These are phyloP conservation scores for Silurus aristotelis DNA, from an alignment of 2,797 vertebrate species.

Conservation along the genomic window DNA sequence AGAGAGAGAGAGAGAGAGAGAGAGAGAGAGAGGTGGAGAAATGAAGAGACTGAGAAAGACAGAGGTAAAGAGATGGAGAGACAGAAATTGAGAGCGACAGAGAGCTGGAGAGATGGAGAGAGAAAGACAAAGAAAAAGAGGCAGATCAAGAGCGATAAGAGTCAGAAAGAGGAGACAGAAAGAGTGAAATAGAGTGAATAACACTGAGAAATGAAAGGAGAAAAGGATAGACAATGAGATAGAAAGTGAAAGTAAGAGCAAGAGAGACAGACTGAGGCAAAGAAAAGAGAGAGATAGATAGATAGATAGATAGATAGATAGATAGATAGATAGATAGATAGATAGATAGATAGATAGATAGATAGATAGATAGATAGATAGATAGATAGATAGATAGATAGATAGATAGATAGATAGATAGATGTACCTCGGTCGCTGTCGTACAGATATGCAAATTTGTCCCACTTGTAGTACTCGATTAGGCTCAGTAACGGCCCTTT, in stretches of 20 bases:
- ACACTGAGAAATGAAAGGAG: too few species aligned
- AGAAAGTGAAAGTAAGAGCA: neutral
- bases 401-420: too few species aligned
- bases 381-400: too few species aligned
- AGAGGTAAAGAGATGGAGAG: neutral
- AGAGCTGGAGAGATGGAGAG: neutral
- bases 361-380: too few species aligned
- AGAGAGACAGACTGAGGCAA: too few species aligned
- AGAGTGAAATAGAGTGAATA: too few species aligned
- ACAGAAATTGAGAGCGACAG: neutral
- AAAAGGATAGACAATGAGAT: too few species aligned
- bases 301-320: too few species aligned
- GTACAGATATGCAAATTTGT: conserved; percentile 97
- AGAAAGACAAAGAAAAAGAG: neutral
- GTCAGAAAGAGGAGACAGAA: too few species aligned
- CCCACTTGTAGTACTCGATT: conserved; percentile 99
- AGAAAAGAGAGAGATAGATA: too few species aligned
- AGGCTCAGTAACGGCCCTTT: conserved; percentile 96
- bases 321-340: too few species aligned
- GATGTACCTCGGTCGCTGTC: conserved; percentile 92
- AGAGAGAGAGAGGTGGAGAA: neutral
- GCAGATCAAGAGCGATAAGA: neutral
- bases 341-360: too few species aligned
- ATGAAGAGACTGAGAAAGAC: neutral
- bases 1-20: neutral